Evolutionary conservation across 2,797 vertebrate genomes (phyloP).

Genomic region (Pagetopsis macropterus): DNA sequence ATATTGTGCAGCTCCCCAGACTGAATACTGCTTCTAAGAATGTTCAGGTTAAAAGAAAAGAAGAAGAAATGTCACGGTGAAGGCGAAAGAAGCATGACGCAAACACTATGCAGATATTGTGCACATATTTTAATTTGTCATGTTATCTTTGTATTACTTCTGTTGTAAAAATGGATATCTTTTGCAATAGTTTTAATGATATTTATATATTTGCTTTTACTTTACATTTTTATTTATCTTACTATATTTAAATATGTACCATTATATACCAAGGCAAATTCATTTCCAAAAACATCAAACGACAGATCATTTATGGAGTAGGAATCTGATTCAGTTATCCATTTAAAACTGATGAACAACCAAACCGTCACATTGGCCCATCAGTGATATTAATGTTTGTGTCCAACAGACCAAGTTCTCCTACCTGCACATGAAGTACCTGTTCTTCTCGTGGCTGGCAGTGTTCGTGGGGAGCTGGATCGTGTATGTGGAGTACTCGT

Average conservation of each 20-base stretch:
- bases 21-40: neutral
- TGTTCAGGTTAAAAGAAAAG: neutral
- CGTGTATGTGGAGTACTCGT: constrained; percentile 94
- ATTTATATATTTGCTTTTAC: too few relatives aligned
- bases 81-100: neutral
- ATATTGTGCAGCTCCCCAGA: neutral
- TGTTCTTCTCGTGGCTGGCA: constrained; percentile 97
- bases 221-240: too few relatives aligned
- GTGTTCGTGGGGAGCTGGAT: constrained; percentile 98
- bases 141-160: too few relatives aligned
- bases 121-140: too few relatives aligned
- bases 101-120: too few relatives aligned
- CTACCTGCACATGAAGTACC: constrained; percentile 93
- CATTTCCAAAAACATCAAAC: neutral
- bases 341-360: neutral
- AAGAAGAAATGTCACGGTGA: neutral
- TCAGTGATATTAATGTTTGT: neutral
- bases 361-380: neutral
- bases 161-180: too few relatives aligned
- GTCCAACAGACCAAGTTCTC: constrained; percentile 89
- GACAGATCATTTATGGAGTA: neutral
- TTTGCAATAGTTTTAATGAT: too few relatives aligned
- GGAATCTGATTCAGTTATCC: neutral
- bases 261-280: too few relatives aligned
- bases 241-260: too few relatives aligned